Evolutionary conservation across 1,140 invertebrate species (phyloP), one percentile per base, ranked within the genome.

Genomic region (Zaprionus capensis): DNA sequence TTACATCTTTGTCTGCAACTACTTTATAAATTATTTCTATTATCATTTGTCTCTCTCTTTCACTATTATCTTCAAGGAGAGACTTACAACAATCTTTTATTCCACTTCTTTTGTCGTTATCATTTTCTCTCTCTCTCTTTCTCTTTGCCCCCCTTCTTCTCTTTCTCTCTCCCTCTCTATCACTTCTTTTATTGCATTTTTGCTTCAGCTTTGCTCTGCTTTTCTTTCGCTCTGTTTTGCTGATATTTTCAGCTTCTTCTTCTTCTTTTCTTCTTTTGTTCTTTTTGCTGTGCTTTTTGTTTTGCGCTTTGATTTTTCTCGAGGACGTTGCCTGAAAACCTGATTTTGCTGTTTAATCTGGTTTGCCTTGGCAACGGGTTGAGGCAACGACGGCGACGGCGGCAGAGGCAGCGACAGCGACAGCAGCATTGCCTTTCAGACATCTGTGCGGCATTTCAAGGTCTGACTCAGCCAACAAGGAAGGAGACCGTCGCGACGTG

Each of bases 391-490:
- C 51, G 34, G 11, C 12, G 53, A 5, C 38, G 5, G 7, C n/a
- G 41, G n/a, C 11, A 34, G 34, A 3, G 36, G 36, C 22, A 9
- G 59, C 0, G 12, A 7, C 34, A 5, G 6, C 22, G 22, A 24
- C 26, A 17, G 49, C 64, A 62, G 68, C 65, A 41, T 55, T 81
- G 76, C 74, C 79, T 82, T 82, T 81, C 77, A 87, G 83, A 87
- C 83, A 87, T 80, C 78, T 87, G 46, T 51, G 83, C 85, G 78
- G 84, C 84, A 90, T 90, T 90, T 88, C 84, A 88, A 88, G 85
- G 85, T 88, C 85, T 88, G 85, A 88, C 75, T 88, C 84, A 88
- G 84, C 81, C 22, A 80, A 69, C 70, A 78, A 73, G 82, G 79
- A 85, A 85, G 70, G 67, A 68, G 78, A 65, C 68, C 68, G 57